Evolutionary conservation across 2,888 invertebrate species (phyloP), one percentile per base, ranked within the genome.

Genomic region (Laspeyria flexula): DNA sequence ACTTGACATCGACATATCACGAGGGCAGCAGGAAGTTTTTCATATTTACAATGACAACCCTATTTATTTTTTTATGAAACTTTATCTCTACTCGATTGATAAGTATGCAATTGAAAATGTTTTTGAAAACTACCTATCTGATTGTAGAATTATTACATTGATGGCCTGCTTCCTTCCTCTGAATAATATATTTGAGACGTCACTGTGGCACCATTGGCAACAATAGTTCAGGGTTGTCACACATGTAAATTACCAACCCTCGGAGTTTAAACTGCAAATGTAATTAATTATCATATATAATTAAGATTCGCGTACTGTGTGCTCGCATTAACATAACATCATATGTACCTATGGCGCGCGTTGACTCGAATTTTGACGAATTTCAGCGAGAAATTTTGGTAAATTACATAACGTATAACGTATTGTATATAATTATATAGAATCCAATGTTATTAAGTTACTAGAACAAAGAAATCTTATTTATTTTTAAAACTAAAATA

Each of bases 211-310:
- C 44, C 48, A 16, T 50, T 35, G 44, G 56, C 63, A 52, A 60
- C 70, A 60, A 54, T n/a, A n/a, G n/a, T 70, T 50, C 34, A 43
- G 55, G 44, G 67, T 64, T 66, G 57, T 50, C 46, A 50, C 59
- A 43, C 39, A 69, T 67, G 65, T 59, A 71, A 78, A 75, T 70
- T 47, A 63, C 55, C 60, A 48, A 52, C 47, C 46, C 48, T 33
- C 46, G 44, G 61, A 73, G 74, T 71, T 70, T 70, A 71, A 71
- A 74, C 65, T 74, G 76, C 53, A 73, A 74, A 79, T 70, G 62
- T 72, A 71, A 69, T 71, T 75, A 75, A 79, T 79, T 79, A 77
- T 77, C 75, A 78, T 73, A 67, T 66, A 70, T 75, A 72, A 78
- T 77, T 77, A 64, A 67, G 72, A 75, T 63, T 75, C 66, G 54